These are phyloP conservation scores for Helobdella robusta DNA, from an alignment of 2,888 invertebrate genomes.

Conservation along the genomic window DNA sequence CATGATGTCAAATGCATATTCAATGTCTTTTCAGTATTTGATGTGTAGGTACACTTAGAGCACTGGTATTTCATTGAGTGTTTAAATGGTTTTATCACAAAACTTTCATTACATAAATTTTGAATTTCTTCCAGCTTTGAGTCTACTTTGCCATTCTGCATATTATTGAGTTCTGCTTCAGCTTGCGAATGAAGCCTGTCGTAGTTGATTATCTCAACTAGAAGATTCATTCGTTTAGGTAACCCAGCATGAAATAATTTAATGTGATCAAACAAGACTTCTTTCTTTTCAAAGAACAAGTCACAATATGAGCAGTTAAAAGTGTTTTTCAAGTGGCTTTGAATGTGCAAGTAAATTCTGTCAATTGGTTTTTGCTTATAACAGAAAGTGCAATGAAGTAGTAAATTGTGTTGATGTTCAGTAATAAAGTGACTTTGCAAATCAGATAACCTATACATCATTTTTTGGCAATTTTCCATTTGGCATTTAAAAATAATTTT, in stretches of 20 bases:
- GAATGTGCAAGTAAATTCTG: conserved; percentile 20
- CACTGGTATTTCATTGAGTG: conserved; percentile 18
- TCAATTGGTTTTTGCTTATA: conserved; percentile 3
- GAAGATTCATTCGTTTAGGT: conserved; percentile 27
- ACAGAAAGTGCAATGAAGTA: conserved; percentile 27
- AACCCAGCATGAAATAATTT: conserved; percentile 12
- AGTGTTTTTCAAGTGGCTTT: conserved; percentile 25
- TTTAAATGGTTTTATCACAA: conserved; percentile 4
- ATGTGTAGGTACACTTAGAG: conserved; percentile 23
- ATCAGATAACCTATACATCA: background rate
- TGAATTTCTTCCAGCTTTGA: too few relatives aligned
- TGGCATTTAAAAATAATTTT: conserved; percentile 21
- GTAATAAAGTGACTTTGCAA: conserved; percentile 8
- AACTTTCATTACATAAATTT: background rate
- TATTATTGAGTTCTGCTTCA: too few relatives aligned
- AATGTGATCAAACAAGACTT: conserved; percentile 25
- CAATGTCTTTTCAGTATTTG: conserved; percentile 8
- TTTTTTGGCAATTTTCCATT: background rate
- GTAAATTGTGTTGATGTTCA: background rate
- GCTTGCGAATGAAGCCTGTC: conserved; percentile 15
- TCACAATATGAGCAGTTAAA: conserved; percentile 28
- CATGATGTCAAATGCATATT: conserved; percentile 20
- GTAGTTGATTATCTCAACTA: conserved; percentile 24
- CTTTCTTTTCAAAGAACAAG: conserved; percentile 23
- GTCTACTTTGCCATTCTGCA: too few relatives aligned